Evolutionary conservation across 2,797 vertebrate genomes (phyloP), one percentile per base, ranked within the genome.

Genomic region (Sorex maritimensis): DNA sequence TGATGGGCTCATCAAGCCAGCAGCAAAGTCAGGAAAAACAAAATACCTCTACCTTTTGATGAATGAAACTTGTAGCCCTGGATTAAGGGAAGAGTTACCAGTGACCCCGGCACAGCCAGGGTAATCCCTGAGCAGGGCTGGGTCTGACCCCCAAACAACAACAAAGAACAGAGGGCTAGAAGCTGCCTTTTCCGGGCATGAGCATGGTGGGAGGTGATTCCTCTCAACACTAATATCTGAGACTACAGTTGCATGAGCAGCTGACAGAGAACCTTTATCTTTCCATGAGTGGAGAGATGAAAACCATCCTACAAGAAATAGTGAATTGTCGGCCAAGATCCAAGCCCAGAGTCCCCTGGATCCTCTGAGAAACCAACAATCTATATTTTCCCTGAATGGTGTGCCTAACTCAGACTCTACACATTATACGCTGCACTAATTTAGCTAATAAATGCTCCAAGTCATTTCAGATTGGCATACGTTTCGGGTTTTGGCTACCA

Each of bases 191-290:
- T 41, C 30, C 21, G 28, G 87, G 65, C 58, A 63, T 69, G 41
- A 44, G 41, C 41, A 44, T 44, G 41, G 7, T 44, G 82, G 87
- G 23, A 49, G 55, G 93, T 44, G 30, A 85, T 61, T 88, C 72
- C 67, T 90, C 86, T 72, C 28, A 34, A 44, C 26, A 38, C 67
- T 58, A 30, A 41, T 69, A 28, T 74, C 38, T 83, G 69, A 68
- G 13, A 52, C 46, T 58, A n/a, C 78, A 68, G 83, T 82, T 77
- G 83, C 34, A 38, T 38, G 38, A 81, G 63, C 67, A 85, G 95
- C 81, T 73, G 82, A 73, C 77, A 83, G 26, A 55, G 79, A 95
- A 92, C 21, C 68, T 93, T 93, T 74, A 88, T 65, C 41, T 96
- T 83, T 28, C 67, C 28, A 69, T 4, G 38, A 74, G 41, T n/a